These are phyloP conservation scores for Drosophila arizonae DNA, from an alignment of 1,140 invertebrate genomes.

Conservation along the genomic window DNA sequence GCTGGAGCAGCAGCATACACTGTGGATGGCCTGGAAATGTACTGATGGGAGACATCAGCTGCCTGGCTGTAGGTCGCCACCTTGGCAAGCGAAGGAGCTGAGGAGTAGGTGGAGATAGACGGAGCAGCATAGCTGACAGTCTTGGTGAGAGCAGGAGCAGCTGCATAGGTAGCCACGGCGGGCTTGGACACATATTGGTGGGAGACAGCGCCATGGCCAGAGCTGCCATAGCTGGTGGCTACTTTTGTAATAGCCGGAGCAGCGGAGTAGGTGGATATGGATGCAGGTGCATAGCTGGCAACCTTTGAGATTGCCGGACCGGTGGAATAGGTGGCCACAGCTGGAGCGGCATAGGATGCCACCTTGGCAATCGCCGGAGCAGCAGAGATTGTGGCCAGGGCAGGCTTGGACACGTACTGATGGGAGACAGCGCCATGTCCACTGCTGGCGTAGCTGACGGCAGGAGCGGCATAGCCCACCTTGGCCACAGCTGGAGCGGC, in stretches of 20 bases:
- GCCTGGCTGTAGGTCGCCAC: slow-evolving; percentile 34
- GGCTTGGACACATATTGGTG: slow-evolving; percentile 69
- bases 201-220: slow-evolving; percentile 46
- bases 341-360: slow-evolving; percentile 40
- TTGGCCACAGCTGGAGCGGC: slow-evolving; percentile 11
- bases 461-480: slow-evolving; percentile 22
- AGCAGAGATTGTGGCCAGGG: slow-evolving; percentile 41
- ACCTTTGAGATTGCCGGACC: slow-evolving; percentile 47
- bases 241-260: slow-evolving; percentile 44
- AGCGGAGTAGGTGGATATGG: slow-evolving; percentile 31
- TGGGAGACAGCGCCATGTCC: slow-evolving; percentile 57
- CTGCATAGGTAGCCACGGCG: slow-evolving; percentile 31
- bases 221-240: slow-evolving; percentile 8
- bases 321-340: slow-evolving; percentile 18
- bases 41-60: slow-evolving; percentile 47
- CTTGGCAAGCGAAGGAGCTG: slow-evolving; percentile 50
- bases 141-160: slow-evolving; percentile 46
- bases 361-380: slow-evolving; percentile 49
- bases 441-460: slow-evolving; percentile 12
- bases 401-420: slow-evolving; percentile 69
- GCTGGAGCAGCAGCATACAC: slow-evolving; percentile 45
- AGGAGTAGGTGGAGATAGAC: slow-evolving; percentile 36
- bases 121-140: slow-evolving; percentile 42
- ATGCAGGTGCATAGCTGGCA: slow-evolving; percentile 42
- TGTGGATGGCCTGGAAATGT: slow-evolving; percentile 50